phyloP scores from a whole-genome alignment of 1,140 invertebrate species.

The Campodea augens region DNA sequence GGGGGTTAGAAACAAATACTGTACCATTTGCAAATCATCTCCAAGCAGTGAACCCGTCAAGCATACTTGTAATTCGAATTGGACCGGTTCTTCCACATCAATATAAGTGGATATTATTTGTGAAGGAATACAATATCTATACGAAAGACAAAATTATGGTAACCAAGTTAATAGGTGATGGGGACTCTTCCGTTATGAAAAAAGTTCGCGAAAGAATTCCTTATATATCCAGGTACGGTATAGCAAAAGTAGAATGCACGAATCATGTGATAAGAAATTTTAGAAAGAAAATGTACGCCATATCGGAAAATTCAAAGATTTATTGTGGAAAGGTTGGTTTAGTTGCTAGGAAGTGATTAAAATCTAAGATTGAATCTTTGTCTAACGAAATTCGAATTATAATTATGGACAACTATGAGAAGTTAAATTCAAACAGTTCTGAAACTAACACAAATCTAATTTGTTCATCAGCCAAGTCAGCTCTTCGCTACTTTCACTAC shows the following conservation, averaged over 20 bases:
- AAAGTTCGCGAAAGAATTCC: conserved; percentile 18
- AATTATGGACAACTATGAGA: background rate
- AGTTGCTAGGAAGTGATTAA: background rate
- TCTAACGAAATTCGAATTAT: background rate
- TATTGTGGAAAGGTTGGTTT: background rate
- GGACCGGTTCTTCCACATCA: conserved; percentile 16
- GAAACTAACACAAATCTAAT: background rate
- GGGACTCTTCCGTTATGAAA: conserved; percentile 23
- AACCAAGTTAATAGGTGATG: conserved; percentile 22
- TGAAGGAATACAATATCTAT: conserved; percentile 22
- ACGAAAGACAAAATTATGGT: conserved; percentile 23
- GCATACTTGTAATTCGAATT: conserved; percentile 21
- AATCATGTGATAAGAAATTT: conserved; percentile 15
- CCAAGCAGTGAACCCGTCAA: conserved; percentile 17
- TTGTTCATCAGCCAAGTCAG: too few species aligned
- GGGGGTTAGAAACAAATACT: conserved; percentile 24
- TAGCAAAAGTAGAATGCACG: conserved; percentile 22
- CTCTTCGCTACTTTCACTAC: background rate
- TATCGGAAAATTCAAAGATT: background rate
- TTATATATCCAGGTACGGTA: conserved; percentile 15
- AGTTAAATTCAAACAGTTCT: background rate
- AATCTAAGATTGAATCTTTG: background rate
- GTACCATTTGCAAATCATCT: conserved; percentile 18
- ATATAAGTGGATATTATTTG: conserved; percentile 24
- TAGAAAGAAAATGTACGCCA: background rate